These are phyloP conservation scores for Malurus elegans DNA, from an alignment of 2,113 vertebrate genomes.

Conservation along the genomic window DNA sequence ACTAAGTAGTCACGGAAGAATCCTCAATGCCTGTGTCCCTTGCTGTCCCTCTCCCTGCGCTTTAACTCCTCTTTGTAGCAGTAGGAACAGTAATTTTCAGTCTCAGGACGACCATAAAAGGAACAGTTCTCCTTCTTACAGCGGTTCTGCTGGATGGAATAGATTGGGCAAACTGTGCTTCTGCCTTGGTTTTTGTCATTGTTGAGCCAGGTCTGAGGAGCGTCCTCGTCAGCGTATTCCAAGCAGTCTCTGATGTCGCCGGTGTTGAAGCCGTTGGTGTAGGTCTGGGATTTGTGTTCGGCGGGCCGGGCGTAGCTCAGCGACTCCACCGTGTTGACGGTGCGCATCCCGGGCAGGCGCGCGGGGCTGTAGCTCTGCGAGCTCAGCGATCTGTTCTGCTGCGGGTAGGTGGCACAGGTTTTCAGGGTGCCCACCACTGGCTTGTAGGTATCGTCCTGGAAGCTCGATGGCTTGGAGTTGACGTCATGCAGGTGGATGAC, in stretches of 20 bases:
- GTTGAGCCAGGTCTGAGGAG: slow-evolving; percentile 82
- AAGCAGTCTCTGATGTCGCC: slow-evolving; percentile 86
- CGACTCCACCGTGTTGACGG: slow-evolving; percentile 83
- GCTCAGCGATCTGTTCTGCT: slow-evolving; percentile 94
- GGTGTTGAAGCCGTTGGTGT: slow-evolving; percentile 87
- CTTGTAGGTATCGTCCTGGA: slow-evolving; percentile 86
- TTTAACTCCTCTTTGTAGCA: slow-evolving; percentile 97
- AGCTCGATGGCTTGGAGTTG: slow-evolving; percentile 84
- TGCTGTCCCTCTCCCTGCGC: slow-evolving; percentile 86
- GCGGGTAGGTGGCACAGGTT: slow-evolving; percentile 96
- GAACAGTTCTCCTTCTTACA: slow-evolving; percentile 96
- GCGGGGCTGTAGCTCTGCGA: slow-evolving; percentile 96
- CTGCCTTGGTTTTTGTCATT: slow-evolving; percentile 86
- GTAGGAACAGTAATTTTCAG: slow-evolving; percentile 96
- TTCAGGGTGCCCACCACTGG: slow-evolving; percentile 88
- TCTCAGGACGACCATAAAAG: slow-evolving; percentile 95
- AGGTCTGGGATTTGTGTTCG: slow-evolving; percentile 95
- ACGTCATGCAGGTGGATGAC: slow-evolving; percentile 93
- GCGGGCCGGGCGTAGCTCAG: slow-evolving; percentile 83
- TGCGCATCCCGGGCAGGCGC: slow-evolving; percentile 84
- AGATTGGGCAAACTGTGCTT: slow-evolving; percentile 81
- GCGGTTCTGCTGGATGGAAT: slow-evolving; percentile 90
- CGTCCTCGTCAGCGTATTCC: slow-evolving; percentile 90
- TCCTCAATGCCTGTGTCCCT: slow-evolving; percentile 80
- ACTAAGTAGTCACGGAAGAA: slow-evolving; percentile 57